A percentile compares a stretch with the other conserved stretches of the same genome.
phyloP scores from a whole-genome alignment of 2,888 invertebrate genomes.

The Amaurobius ferox region DNA sequence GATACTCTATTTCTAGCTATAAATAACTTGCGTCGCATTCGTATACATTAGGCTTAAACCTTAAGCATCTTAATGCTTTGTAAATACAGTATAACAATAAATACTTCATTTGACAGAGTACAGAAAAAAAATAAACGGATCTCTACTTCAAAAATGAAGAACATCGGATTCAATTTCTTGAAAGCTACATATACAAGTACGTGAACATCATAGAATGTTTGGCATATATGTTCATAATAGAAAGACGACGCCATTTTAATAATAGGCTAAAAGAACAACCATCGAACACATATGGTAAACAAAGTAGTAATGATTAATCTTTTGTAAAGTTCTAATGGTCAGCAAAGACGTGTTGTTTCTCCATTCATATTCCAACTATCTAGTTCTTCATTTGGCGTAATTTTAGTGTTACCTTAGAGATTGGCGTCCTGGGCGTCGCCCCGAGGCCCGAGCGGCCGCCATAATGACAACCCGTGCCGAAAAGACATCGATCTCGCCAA shows the following conservation, averaged over 20 bases:
- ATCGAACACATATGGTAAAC: neutral
- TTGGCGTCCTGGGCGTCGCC: conserved; percentile 72
- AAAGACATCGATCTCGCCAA: conserved; percentile 67
- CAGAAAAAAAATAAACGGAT: too few relatives aligned
- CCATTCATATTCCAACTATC: conserved; percentile 61
- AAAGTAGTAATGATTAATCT: too few relatives aligned
- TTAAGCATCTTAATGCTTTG: too few relatives aligned
- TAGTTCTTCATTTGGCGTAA: conserved; percentile 70
- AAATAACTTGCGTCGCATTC: too few relatives aligned
- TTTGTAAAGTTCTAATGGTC: conserved; percentile 16
- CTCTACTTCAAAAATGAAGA: too few relatives aligned
- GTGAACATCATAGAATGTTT: neutral
- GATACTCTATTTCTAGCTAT: too few relatives aligned
- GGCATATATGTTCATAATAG: neutral
- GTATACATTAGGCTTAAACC: too few relatives aligned
- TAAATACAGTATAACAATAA: too few relatives aligned
- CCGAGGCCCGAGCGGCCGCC: conserved; percentile 67
- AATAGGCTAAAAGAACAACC: neutral
- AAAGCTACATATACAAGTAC: too few relatives aligned
- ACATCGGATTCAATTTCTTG: too few relatives aligned
- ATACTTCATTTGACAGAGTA: too few relatives aligned
- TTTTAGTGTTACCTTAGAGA: conserved; percentile 72
- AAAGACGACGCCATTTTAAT: conserved; percentile 67
- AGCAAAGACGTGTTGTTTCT: conserved; percentile 20
- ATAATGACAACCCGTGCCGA: conserved; percentile 62